phyloP scores from a whole-genome alignment of 2,113 vertebrate genomes.

The Gymnarchus niloticus region DNA sequence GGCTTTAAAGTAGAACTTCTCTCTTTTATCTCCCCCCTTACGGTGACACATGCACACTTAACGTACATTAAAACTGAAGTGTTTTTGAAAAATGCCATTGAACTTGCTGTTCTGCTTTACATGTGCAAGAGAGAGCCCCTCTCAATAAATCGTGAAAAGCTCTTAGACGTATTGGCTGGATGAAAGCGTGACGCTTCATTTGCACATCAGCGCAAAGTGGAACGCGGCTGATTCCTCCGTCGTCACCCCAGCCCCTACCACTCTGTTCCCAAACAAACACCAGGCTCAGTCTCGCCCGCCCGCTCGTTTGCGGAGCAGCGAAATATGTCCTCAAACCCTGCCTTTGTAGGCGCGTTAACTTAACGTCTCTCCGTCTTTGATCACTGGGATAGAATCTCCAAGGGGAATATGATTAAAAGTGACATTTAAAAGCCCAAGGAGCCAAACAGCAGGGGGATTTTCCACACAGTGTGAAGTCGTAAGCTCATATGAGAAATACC shows the following conservation, averaged over 20 bases:
- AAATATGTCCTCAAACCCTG: slow-evolving; percentile 27
- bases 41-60: slow-evolving; percentile 30
- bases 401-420: slow-evolving; percentile 58
- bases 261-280: slow-evolving; percentile 18
- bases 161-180: slow-evolving; percentile 38
- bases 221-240: background rate
- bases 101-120: slow-evolving; percentile 30
- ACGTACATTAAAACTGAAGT: slow-evolving; percentile 40
- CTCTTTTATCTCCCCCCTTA: slow-evolving; percentile 33
- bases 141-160: slow-evolving; percentile 36
- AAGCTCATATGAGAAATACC: slow-evolving; percentile 62
- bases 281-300: background rate
- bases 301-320: background rate
- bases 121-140: slow-evolving; percentile 31
- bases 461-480: slow-evolving; percentile 59
- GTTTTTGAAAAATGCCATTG: slow-evolving; percentile 29
- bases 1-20: slow-evolving; percentile 27
- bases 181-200: slow-evolving; percentile 36
- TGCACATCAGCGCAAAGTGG: slow-evolving; percentile 30
- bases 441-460: slow-evolving; percentile 52
- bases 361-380: slow-evolving; percentile 54
- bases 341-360: slow-evolving; percentile 51
- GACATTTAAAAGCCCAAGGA: slow-evolving; percentile 56
- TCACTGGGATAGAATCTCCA: slow-evolving; percentile 53
- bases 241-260: background rate